Percentiles rank a stretch among this genome's conserved stretches.
These are phyloP conservation scores for Autographa gamma DNA, from an alignment of 2,888 invertebrate species.

Conservation along the genomic window DNA sequence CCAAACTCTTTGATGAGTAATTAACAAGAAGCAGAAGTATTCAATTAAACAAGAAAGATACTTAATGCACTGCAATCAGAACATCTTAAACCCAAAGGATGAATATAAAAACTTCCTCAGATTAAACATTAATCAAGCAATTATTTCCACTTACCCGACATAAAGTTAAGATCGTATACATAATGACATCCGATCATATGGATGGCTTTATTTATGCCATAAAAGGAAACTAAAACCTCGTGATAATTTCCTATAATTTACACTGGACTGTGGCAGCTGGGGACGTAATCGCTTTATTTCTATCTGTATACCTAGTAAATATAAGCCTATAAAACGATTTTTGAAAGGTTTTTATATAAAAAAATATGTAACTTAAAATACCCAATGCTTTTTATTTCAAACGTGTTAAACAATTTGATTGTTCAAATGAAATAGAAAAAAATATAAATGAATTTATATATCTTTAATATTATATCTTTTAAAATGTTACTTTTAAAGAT, in stretches of 20 bases:
- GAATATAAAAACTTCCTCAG: not conserved
- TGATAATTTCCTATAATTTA: slow-evolving; percentile 34
- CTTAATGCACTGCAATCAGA: not conserved
- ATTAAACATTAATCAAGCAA: slow-evolving; percentile 20
- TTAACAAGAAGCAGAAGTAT: too few relatives aligned
- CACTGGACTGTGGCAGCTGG: slow-evolving; percentile 20
- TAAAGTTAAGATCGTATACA: slow-evolving; percentile 26
- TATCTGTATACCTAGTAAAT: slow-evolving; percentile 25
- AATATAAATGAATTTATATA: too few relatives aligned
- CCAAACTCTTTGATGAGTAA: too few relatives aligned
- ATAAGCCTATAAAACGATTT: not conserved
- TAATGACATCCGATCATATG: slow-evolving; percentile 31
- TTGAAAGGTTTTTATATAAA: not conserved
- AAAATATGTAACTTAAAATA: too few relatives aligned
- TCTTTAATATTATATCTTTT: too few relatives aligned
- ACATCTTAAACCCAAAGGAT: not conserved
- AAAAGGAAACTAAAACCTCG: slow-evolving; percentile 25
- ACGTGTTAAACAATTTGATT: too few relatives aligned
- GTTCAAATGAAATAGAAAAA: too few relatives aligned
- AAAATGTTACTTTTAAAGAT: too few relatives aligned
- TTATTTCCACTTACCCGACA: slow-evolving; percentile 31
- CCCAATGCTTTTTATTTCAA: too few relatives aligned
- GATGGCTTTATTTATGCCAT: slow-evolving; percentile 27
- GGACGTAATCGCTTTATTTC: slow-evolving; percentile 29
- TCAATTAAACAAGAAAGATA: not conserved